These are phyloP conservation scores for Siderastrea siderea DNA, from an alignment of 92 coral and sea anemone species.

Conservation along the genomic window DNA sequence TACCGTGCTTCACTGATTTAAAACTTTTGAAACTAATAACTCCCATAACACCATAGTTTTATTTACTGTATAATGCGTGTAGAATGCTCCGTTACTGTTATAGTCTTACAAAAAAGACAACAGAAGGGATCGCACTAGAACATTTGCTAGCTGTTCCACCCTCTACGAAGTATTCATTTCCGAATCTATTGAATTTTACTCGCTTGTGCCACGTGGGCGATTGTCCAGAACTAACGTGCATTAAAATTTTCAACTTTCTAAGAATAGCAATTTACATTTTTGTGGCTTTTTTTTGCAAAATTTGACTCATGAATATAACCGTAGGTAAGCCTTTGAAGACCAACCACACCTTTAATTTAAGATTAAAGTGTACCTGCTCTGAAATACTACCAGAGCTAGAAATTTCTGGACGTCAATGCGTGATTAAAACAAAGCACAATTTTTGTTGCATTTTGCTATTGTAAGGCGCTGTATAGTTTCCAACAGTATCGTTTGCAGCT, in stretches of 20 bases:
- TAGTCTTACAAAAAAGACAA: background rate
- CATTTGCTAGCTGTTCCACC: conserved; percentile 9
- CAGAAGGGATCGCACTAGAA: background rate
- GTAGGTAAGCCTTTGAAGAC: background rate
- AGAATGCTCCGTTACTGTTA: conserved; percentile 7
- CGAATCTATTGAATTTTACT: conserved; percentile 10
- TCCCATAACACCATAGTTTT: background rate
- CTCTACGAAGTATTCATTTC: conserved; percentile 1
- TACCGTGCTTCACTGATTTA: background rate
- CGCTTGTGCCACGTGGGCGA: conserved; percentile 31
- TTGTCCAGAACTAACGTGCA: conserved; percentile 33
- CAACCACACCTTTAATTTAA: background rate
- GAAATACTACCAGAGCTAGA: background rate
- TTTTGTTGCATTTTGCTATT: background rate
- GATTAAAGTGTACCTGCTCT: background rate
- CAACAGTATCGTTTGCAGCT: background rate
- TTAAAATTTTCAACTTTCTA: background rate
- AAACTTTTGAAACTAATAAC: background rate
- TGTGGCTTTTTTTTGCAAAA: background rate
- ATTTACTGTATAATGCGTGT: background rate
- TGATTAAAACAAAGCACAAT: background rate
- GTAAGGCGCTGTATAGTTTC: background rate
- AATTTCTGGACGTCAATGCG: background rate
- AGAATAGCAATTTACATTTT: conserved; percentile 21
- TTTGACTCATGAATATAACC: background rate